Conservation (phyloP, 2,888 invertebrate genomes). For the Cecidostiba fungosa region DNA sequence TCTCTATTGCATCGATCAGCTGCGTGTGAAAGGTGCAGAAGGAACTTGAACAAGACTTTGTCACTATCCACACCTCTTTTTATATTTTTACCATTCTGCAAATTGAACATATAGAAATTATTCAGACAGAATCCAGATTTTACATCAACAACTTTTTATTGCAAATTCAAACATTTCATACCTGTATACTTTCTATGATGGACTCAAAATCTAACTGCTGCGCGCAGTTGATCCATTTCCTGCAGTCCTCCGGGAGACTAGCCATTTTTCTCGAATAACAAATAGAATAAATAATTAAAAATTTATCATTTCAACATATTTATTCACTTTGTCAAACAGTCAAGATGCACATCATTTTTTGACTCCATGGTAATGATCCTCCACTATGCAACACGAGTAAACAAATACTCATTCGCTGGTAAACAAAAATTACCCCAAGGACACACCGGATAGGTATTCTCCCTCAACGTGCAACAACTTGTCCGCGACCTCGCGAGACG, state of each 20-base stretch:
- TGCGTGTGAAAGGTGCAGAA: slow-evolving; percentile 70
- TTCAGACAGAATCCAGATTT: slow-evolving; percentile 32
- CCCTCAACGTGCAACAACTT: background rate
- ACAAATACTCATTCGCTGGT: background rate
- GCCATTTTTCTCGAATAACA: slow-evolving; percentile 55
- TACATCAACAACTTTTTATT: slow-evolving; percentile 1
- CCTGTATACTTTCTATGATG: slow-evolving; percentile 43
- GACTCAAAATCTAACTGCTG: slow-evolving; percentile 47
- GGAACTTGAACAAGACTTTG: slow-evolving; percentile 69
- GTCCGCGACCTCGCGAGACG: background rate
- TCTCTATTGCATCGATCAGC: slow-evolving; percentile 68
- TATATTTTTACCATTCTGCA: slow-evolving; percentile 30
- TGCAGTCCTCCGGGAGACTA: slow-evolving; percentile 36
- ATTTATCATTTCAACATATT: background rate
- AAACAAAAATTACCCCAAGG: background rate
- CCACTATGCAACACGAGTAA: background rate
- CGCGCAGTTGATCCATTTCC: slow-evolving; percentile 55
- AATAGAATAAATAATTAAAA: background rate
- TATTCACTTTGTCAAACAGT: background rate
- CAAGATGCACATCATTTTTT: background rate
- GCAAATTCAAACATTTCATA: slow-evolving; percentile 27
- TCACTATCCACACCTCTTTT: slow-evolving; percentile 57
- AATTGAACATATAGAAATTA: slow-evolving; percentile 74
- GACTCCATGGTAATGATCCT: background rate
- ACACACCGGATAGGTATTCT: background rate